These are phyloP conservation scores for Chydorus sphaericus DNA, from an alignment of 2,888 invertebrate species.

Conservation along the genomic window DNA sequence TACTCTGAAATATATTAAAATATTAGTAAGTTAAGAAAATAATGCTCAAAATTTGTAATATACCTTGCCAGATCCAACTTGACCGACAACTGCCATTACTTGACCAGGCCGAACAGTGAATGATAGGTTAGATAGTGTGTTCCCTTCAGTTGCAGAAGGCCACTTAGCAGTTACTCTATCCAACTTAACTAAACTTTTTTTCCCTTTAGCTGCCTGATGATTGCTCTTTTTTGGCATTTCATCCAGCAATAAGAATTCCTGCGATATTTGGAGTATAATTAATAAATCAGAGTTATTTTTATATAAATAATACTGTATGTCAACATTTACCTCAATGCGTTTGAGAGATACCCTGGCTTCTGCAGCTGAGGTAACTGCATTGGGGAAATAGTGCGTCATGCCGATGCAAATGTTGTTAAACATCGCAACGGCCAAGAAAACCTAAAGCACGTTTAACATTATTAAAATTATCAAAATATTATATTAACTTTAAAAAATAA, in stretches of 20 bases:
- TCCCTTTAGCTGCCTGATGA: not conserved
- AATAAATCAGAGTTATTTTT: too few relatives aligned
- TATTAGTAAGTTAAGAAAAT: not conserved
- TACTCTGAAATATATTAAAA: slow-evolving; percentile 15
- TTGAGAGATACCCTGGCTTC: slow-evolving; percentile 61
- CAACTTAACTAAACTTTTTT: too few relatives aligned
- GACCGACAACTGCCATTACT: slow-evolving; percentile 64
- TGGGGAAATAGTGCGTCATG: slow-evolving; percentile 66
- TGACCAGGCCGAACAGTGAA: slow-evolving; percentile 18
- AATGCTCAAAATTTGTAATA: not conserved
- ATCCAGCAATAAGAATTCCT: slow-evolving; percentile 1
- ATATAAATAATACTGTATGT: too few relatives aligned
- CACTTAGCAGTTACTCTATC: not conserved
- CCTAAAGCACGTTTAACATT: too few relatives aligned
- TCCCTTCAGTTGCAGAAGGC: not conserved
- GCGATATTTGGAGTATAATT: not conserved
- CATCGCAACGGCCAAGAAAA: slow-evolving; percentile 78
- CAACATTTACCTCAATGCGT: slow-evolving; percentile 29
- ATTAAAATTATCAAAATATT: slow-evolving; percentile 13
- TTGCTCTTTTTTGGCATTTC: not conserved
- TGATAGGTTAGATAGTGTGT: slow-evolving; percentile 16
- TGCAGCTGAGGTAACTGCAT: slow-evolving; percentile 62
- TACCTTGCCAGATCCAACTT: slow-evolving; percentile 75
- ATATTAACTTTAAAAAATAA: slow-evolving; percentile 16
- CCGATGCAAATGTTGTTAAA: slow-evolving; percentile 55